Conservation (phyloP, 2,797 vertebrate genomes). For the Dallia pectoralis region DNA sequence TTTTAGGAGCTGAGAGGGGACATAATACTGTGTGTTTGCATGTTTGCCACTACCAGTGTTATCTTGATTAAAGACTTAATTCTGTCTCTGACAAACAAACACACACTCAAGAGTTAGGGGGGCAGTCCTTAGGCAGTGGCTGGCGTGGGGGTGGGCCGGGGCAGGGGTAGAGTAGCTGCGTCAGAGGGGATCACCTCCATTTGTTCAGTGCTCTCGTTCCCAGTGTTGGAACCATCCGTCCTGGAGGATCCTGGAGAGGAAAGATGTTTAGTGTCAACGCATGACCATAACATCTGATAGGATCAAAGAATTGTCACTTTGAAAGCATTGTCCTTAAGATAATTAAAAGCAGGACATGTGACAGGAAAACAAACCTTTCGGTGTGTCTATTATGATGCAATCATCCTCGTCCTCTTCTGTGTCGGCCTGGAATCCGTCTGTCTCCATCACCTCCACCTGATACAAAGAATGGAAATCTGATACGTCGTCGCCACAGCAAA, state of each 20-base stretch:
- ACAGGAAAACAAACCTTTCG: conserved; percentile 70
- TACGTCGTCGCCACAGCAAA: no score
- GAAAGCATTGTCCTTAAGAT: no score
- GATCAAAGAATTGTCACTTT: no score
- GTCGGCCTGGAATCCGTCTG: conserved; percentile 94
- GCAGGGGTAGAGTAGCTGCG: conserved; percentile 48
- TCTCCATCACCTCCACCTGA: conserved; percentile 75
- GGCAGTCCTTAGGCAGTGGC: conserved; percentile 56
- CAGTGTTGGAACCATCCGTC: conserved; percentile 20
- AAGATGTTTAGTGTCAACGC: not conserved
- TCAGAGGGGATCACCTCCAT: conserved; percentile 62
- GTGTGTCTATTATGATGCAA: conserved; percentile 77
- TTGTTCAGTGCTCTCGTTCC: conserved; percentile 35
- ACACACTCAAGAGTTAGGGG: conserved; percentile 36
- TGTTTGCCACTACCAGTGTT: conserved; percentile 19
- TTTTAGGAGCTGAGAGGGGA: conserved; percentile 1
- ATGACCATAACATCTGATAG: no score
- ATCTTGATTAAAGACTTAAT: conserved; percentile 33
- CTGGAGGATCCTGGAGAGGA: conserved; percentile 45
- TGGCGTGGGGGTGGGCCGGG: conserved; percentile 52
- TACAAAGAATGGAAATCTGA: not conserved
- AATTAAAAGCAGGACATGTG: not conserved
- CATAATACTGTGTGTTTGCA: conserved; percentile 20
- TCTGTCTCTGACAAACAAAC: conserved; percentile 27
- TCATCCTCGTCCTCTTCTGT: conserved; percentile 93